Percentiles rank a stretch among this genome's conserved stretches.
Conservation (phyloP, 2,888 invertebrate genomes). For the Drosophila algonquin region DNA sequence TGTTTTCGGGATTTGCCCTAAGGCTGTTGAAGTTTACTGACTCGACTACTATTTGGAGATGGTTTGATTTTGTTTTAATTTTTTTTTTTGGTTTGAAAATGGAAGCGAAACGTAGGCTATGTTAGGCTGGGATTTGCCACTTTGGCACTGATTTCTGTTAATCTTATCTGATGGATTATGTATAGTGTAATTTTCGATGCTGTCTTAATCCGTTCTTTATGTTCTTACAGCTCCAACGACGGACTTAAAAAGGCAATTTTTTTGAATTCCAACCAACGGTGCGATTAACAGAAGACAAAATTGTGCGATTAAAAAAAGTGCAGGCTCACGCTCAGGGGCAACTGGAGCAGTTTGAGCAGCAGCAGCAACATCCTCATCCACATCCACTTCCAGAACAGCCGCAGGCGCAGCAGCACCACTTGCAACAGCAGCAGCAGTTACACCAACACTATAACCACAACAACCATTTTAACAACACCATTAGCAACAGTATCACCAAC, state of each 20-base stretch:
- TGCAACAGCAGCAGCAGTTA: slow-evolving; percentile 41
- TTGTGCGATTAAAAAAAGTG: slow-evolving; percentile 76
- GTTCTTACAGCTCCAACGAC: slow-evolving; percentile 6
- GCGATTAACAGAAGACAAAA: slow-evolving; percentile 59
- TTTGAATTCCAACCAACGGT: slow-evolving; percentile 16
- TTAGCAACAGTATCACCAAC: slow-evolving; percentile 41
- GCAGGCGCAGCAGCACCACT: slow-evolving; percentile 36
- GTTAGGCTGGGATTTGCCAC: no score
- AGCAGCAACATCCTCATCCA: slow-evolving; percentile 26
- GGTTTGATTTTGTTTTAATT: no score
- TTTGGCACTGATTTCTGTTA: no score
- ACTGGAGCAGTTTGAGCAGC: slow-evolving; percentile 76
- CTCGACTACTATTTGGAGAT: no score
- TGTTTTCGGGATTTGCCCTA: no score
- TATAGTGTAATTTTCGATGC: no score
- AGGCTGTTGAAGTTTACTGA: no score
- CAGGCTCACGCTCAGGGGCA: slow-evolving; percentile 79
- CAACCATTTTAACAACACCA: slow-evolving; percentile 41
- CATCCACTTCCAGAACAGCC: slow-evolving; percentile 16
- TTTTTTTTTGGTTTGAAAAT: no score
- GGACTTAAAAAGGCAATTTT: background rate
- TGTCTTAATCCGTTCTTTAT: background rate
- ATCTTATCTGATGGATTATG: no score
- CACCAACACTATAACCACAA: slow-evolving; percentile 52
- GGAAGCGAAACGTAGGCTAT: no score